These are phyloP conservation scores for Fopius arisanus DNA, from an alignment of 1,140 invertebrate genomes.

Conservation along the genomic window DNA sequence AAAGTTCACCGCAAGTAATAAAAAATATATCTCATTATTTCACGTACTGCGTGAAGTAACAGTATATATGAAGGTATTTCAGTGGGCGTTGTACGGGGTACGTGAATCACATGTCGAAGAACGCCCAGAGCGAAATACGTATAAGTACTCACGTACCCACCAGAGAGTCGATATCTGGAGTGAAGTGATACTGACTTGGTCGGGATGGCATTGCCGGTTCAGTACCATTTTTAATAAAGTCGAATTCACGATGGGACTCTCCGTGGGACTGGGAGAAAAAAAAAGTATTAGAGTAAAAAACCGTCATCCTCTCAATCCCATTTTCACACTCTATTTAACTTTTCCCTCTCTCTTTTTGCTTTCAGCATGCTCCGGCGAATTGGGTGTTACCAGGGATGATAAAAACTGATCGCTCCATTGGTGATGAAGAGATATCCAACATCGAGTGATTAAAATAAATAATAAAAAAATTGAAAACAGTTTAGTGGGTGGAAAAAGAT, in stretches of 20 bases:
- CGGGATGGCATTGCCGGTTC: constrained; percentile 7
- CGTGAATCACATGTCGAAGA: constrained; percentile 29
- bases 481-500: neutral
- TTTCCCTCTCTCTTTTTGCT: neutral
- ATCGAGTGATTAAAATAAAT: constrained; percentile 2
- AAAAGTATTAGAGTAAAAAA: constrained; percentile 9
- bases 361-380: neutral
- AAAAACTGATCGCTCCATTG: neutral
- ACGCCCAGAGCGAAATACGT: constrained; percentile 34
- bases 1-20: neutral
- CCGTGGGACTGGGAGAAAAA: constrained; percentile 7
- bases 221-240: constrained; percentile 37
- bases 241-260: constrained; percentile 27
- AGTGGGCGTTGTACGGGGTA: constrained; percentile 9
- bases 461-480: neutral
- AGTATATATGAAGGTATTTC: constrained; percentile 17
- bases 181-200: constrained; percentile 17
- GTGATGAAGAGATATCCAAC: neutral
- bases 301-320: neutral
- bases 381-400: neutral
- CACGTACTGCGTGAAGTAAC: neutral
- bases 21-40: neutral
- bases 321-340: constrained; percentile 1
- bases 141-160: neutral
- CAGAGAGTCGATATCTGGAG: constrained; percentile 24